A percentile compares a stretch with the other conserved stretches of the same genome.
These are phyloP conservation scores for Phainopepla nitens DNA, from an alignment of 2,113 vertebrate species.

Conservation along the genomic window DNA sequence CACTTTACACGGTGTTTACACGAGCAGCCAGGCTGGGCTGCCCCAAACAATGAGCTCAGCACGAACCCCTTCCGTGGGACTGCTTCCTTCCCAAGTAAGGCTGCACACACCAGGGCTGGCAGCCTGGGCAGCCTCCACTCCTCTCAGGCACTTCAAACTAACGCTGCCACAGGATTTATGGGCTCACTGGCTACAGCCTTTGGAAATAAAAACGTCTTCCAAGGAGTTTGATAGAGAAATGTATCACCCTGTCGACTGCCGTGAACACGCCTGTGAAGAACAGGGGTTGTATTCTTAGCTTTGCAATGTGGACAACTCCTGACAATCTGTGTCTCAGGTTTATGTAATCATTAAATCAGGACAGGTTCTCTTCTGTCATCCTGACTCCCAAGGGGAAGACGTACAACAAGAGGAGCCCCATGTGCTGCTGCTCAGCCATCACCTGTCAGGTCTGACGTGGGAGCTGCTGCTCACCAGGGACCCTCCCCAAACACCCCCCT, in stretches of 20 bases:
- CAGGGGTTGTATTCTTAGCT: neutral
- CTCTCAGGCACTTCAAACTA: neutral
- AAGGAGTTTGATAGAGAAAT: neutral
- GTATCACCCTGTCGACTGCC: rapidly evolving
- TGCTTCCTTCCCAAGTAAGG: constrained; percentile 66
- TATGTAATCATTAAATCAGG: neutral
- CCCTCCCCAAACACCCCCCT: neutral
- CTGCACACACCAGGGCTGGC: neutral
- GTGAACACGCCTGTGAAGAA: rapidly evolving
- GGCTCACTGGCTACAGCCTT: neutral
- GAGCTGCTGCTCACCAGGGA: neutral
- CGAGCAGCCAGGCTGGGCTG: constrained; percentile 44
- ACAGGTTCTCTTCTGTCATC: neutral
- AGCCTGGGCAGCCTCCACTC: neutral
- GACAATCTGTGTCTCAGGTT: neutral
- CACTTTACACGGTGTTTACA: constrained; percentile 60
- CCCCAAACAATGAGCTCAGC: constrained; percentile 66
- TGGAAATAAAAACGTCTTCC: neutral
- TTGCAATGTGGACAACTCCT: neutral
- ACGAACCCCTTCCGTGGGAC: neutral
- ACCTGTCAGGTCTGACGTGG: rapidly evolving
- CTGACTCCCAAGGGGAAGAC: neutral
- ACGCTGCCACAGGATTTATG: neutral
- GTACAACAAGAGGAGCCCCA: neutral
- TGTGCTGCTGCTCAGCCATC: neutral